Conservation (phyloP, 2,797 vertebrate genomes). For the Malacoraja senta region DNA sequence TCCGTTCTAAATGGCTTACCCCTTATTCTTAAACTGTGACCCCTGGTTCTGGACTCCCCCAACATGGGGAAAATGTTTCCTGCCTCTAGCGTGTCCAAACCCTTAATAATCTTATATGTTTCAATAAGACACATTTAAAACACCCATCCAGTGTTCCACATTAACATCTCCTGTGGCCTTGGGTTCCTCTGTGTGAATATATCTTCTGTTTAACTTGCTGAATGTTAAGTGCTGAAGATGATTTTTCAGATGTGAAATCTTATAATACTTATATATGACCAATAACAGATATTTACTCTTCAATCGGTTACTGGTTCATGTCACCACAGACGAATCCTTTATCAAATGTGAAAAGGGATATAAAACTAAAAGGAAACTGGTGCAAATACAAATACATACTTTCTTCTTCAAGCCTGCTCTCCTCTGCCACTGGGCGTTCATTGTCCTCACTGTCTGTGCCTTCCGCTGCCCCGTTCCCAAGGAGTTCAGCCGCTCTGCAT, state of each 20-base stretch:
- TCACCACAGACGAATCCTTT: not conserved
- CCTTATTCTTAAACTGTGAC: too few species aligned
- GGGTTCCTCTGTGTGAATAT: not conserved
- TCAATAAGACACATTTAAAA: too few species aligned
- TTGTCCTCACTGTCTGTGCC: not conserved
- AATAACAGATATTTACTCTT: not conserved
- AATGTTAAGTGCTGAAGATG: not conserved
- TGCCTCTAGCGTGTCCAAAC: too few species aligned
- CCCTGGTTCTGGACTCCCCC: too few species aligned
- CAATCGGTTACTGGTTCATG: not conserved
- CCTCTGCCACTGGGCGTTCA: not conserved
- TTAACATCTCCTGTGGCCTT: not conserved
- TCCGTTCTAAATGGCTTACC: too few species aligned
- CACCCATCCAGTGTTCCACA: not conserved
- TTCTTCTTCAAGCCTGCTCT: not conserved
- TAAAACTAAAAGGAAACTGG: not conserved
- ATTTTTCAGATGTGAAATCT: not conserved
- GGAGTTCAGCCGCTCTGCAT: not conserved
- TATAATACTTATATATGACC: not conserved
- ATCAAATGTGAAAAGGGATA: not conserved
- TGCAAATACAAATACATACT: constrained; percentile 13
- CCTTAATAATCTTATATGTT: too few species aligned
- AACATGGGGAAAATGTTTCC: too few species aligned
- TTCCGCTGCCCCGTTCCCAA: not conserved
- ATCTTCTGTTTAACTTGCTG: not conserved